Percentiles rank a stretch among this genome's conserved stretches.
Conservation (phyloP, 2,888 invertebrate species). For the Mechanitis mazaeus region DNA sequence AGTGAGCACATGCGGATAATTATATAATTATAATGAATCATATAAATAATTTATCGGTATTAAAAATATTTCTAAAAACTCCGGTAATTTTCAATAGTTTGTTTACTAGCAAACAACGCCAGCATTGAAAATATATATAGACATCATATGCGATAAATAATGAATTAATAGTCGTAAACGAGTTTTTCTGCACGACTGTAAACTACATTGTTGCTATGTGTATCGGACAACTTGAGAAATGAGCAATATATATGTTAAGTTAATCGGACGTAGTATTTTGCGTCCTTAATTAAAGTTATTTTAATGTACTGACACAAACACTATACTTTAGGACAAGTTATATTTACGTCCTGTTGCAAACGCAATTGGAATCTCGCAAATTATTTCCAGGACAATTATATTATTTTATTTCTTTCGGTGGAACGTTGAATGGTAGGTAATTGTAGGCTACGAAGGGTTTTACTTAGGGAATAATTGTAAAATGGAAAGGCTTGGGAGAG, state of each 20-base stretch:
- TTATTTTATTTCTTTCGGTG: conserved; percentile 65
- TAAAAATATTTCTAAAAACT: no score
- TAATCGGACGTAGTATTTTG: conserved; percentile 1
- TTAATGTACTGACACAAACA: conserved; percentile 1
- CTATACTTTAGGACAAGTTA: not conserved
- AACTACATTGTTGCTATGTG: conserved; percentile 40
- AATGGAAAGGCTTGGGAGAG: conserved; percentile 70
- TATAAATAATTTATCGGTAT: no score
- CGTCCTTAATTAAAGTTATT: conserved; percentile 8
- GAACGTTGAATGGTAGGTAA: conserved; percentile 69
- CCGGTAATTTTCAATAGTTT: no score
- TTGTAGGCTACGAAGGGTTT: conserved; percentile 71
- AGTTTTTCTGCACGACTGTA: conserved; percentile 42
- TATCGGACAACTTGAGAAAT: not conserved
- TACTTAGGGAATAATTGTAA: conserved; percentile 73
- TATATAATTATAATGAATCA: no score
- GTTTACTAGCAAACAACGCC: no score
- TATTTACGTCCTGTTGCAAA: conserved; percentile 6
- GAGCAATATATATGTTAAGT: not conserved
- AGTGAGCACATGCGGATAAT: no score
- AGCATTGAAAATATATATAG: no score
- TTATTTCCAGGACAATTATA: conserved; percentile 65
- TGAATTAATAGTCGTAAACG: not conserved
- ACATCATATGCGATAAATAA: not conserved
- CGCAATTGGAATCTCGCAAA: conserved; percentile 57